Evolutionary conservation across 2,888 invertebrate species (phyloP).

Genomic region (Monopis laevigella): DNA sequence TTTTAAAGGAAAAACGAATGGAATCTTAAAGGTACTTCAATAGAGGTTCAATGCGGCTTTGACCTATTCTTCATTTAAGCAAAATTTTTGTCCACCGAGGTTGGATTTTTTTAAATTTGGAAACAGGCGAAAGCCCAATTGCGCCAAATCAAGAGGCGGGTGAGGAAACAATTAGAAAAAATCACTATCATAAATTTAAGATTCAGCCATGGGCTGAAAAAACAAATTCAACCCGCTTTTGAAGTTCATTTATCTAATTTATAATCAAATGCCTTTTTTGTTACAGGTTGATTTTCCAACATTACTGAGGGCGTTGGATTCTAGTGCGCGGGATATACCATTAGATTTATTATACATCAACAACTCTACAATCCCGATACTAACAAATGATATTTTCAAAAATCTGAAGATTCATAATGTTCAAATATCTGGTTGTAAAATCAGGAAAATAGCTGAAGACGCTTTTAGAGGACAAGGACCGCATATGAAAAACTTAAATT

Average conservation of each 20-base stretch:
- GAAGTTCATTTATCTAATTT: too few relatives aligned
- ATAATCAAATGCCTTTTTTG: not conserved
- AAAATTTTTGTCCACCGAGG: too few relatives aligned
- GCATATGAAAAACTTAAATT: conserved; percentile 82
- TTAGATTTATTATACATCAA: conserved; percentile 89
- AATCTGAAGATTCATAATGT: conserved; percentile 81
- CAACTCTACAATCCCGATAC: conserved; percentile 79
- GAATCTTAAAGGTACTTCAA: too few relatives aligned
- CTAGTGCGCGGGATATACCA: conserved; percentile 71
- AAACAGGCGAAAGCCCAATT: too few relatives aligned
- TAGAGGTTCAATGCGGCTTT: too few relatives aligned
- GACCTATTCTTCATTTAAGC: too few relatives aligned
- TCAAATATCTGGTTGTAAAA: conserved; percentile 85
- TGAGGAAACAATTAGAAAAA: not conserved
- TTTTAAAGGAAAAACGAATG: too few relatives aligned
- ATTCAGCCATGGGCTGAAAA: too few relatives aligned
- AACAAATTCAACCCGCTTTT: too few relatives aligned
- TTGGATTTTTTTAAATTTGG: too few relatives aligned
- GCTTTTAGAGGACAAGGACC: conserved; percentile 87
- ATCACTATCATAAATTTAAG: too few relatives aligned
- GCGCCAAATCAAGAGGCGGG: too few relatives aligned
- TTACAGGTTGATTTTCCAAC: conserved; percentile 77
- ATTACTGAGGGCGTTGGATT: conserved; percentile 77
- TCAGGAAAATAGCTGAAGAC: conserved; percentile 73
- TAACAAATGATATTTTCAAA: conserved; percentile 74